Evolutionary conservation across 2,113 vertebrate genomes (phyloP).

Genomic region (Zeus faber): DNA sequence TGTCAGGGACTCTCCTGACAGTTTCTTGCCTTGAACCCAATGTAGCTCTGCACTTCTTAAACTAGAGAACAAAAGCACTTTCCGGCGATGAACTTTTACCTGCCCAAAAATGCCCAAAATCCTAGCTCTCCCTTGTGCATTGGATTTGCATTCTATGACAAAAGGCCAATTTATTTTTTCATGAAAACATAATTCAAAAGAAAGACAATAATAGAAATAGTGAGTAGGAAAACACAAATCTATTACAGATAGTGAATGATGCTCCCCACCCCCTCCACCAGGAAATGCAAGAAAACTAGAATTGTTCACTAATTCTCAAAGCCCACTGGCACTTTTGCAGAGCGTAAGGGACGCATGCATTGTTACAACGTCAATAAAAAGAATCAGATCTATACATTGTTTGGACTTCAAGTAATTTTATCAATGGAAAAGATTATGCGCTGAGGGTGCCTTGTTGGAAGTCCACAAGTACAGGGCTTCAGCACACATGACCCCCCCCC

Average conservation of each 20-base stretch:
- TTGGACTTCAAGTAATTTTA: conserved; percentile 74
- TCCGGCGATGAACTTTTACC: conserved; percentile 61
- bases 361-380: conserved; percentile 67
- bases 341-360: conserved; percentile 47
- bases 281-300: conserved; percentile 39
- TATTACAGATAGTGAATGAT: conserved; percentile 49
- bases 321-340: conserved; percentile 45
- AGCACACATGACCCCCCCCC: conserved; percentile 80
- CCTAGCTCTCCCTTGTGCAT: conserved; percentile 17
- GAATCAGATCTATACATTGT: conserved; percentile 71
- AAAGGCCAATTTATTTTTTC: conserved; percentile 25
- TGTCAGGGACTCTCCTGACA: conserved; percentile 40
- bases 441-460: conserved; percentile 66
- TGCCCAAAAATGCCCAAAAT: conserved; percentile 37
- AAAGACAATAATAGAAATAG: conserved; percentile 42
- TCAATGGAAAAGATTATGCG: conserved; percentile 76
- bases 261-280: no score
- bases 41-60: conserved; percentile 43
- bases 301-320: conserved; percentile 58
- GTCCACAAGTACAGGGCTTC: conserved; percentile 75
- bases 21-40: conserved; percentile 44
- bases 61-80: conserved; percentile 64
- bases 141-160: conserved; percentile 31
- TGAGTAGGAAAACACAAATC: conserved; percentile 41
- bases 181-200: conserved; percentile 46